Base-by-base conservation (phyloP, 2,888 invertebrate species). In the Drosophila siamana region DNA sequence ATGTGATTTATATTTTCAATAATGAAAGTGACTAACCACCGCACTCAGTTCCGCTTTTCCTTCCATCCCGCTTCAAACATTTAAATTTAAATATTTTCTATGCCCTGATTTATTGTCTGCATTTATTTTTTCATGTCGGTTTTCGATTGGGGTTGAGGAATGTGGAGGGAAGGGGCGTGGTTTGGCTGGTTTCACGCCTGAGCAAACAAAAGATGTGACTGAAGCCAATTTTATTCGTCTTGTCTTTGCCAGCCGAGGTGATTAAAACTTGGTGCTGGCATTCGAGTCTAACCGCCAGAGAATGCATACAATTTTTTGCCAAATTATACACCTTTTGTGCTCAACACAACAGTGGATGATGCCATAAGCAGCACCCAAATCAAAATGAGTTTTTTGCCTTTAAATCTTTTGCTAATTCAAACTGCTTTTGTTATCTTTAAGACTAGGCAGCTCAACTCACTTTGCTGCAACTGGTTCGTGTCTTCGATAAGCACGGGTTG, bases 1-100 rank as follows among this genome's bases (percentile, higher is more conserved):
- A 80, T 81, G 87, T 89, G 88, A 88, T 88, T 88, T 88, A 89
- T 88, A 85, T 79, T 71, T 85, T 80, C 85, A 89, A 89, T 88
- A 88, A 89, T 87, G 89, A 87, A 83, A 87, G 80, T 86, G 87
- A 83, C 80, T 85, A 52, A n/a, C 33, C 33, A 62, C 64, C 57
- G 65, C 63, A 66, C 59, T 70, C 61, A 57, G 44, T 68, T 68
- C 64, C 74, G 76, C 54, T 62, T 33, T n/a, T n/a, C n/a, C 33
- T 77, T 77, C 62, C 67, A 62, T 67, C 61, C 78, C 73, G 72
- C 70, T 83, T 69, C 65, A 73, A 88, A 86, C 84, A 86, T 86
- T 86, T 86, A 87, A 86, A 86, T 86, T 88, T 86, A 86, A 86
- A 86, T 86, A 86, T 86, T 86, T 88, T 87, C 83, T 81, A 88